A percentile compares a stretch with the other conserved stretches of the same genome.
Conservation (phyloP, 2,113 vertebrate species). For the Corythornis vintsioides region DNA sequence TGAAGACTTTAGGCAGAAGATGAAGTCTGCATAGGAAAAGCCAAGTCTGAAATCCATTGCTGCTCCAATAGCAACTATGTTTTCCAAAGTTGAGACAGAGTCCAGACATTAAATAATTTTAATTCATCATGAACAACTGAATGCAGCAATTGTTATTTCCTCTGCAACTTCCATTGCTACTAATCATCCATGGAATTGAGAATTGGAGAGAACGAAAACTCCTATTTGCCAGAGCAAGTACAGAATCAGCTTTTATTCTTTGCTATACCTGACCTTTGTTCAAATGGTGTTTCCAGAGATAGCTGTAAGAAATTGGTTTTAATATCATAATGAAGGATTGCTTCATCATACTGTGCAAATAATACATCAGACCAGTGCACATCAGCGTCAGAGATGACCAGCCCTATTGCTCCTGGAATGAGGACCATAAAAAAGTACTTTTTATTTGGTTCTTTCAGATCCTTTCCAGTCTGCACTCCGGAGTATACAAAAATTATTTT, state of each 20-base stretch:
- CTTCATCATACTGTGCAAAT: rapidly evolving
- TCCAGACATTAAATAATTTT: neutral
- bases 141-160: neutral
- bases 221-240: neutral
- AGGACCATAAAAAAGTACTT: neutral
- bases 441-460: neutral
- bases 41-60: neutral
- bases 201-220: neutral
- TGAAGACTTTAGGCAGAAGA: neutral
- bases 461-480: neutral
- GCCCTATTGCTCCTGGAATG: neutral
- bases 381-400: neutral
- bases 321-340: rapidly evolving
- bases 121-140: neutral
- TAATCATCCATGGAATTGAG: neutral
- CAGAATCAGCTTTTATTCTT: neutral
- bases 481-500: neutral
- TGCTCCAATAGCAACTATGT: neutral
- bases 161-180: neutral
- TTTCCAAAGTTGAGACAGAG: neutral
- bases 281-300: neutral
- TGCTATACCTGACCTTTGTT: neutral
- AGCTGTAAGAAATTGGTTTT: neutral
- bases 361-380: neutral
- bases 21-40: neutral